Percentiles rank a stretch among this genome's conserved stretches.
Evolutionary conservation across 2,888 invertebrate species (phyloP).

Genomic region (Diaprepes abbreviatus): DNA sequence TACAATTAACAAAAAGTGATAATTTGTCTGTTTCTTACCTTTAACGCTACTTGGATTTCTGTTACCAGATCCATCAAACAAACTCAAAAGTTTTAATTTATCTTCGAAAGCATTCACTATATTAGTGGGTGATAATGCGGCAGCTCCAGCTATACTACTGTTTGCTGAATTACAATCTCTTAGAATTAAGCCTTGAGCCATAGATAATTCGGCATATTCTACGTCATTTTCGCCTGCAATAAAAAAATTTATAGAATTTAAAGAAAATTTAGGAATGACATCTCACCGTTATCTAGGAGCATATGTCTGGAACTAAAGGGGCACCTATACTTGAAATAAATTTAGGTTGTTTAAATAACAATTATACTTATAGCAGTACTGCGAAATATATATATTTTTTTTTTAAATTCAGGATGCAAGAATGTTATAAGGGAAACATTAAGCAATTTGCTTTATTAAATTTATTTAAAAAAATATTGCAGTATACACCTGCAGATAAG

Average conservation of each 20-base stretch:
- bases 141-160: constrained; percentile 53
- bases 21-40: constrained; percentile 9
- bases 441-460: no score
- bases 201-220: constrained; percentile 74
- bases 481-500: no score
- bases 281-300: constrained; percentile 21
- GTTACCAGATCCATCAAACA: constrained; percentile 37
- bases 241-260: constrained; percentile 21
- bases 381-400: no score
- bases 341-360: no score
- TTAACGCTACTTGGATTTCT: constrained; percentile 23
- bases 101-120: constrained; percentile 61
- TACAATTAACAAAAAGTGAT: background rate
- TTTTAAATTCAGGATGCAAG: no score
- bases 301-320: background rate
- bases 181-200: constrained; percentile 67
- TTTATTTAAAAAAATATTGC: no score
- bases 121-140: constrained; percentile 54
- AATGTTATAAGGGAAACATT: no score
- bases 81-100: constrained; percentile 71
- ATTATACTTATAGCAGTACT: no score
- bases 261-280: background rate
- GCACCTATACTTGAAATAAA: constrained; percentile 9
- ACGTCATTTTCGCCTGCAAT: constrained; percentile 77
- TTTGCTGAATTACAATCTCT: constrained; percentile 58